Conservation (phyloP, 2,888 invertebrate genomes). For the Lithophane leautieri region DNA sequence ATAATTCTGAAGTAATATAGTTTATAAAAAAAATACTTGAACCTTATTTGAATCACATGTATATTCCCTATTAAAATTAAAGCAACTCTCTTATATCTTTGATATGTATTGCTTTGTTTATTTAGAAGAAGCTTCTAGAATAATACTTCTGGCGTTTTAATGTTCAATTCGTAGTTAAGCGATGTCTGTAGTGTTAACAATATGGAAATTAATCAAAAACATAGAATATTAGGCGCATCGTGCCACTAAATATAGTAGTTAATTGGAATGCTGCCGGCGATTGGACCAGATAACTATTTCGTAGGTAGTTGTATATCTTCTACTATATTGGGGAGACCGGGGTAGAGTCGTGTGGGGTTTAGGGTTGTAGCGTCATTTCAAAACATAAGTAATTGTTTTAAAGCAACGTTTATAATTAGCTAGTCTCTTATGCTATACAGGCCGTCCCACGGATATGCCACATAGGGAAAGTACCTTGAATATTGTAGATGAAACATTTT, state of each 20-base stretch:
- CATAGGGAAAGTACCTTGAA: no score
- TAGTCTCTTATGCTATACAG: no score
- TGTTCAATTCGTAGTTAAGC: neutral
- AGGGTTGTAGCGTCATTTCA: neutral
- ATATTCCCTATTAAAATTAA: conserved; percentile 27
- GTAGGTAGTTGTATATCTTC: neutral
- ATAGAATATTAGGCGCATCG: neutral
- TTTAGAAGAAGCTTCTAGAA: conserved; percentile 4
- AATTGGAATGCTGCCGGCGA: conserved; percentile 33
- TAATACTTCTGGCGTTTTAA: neutral
- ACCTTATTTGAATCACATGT: no score
- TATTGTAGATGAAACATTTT: no score
- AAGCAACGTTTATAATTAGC: no score
- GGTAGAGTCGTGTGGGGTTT: neutral
- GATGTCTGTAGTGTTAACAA: neutral
- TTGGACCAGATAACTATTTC: conserved; percentile 10
- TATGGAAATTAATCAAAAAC: conserved; percentile 38
- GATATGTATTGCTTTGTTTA: conserved; percentile 12
- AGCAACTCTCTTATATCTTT: conserved; percentile 8
- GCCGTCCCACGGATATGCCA: no score
- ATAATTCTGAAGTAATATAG: no score
- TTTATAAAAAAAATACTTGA: no score
- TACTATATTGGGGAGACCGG: neutral
- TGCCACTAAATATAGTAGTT: conserved; percentile 18
- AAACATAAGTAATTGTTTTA: neutral